Conservation (phyloP, 1,140 invertebrate species). For the Apis mellifera region Amel_HAv3.1 CM009940.2:9621501-9622000, state of each 20-base stretch:
- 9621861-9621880: constrained; percentile 63
- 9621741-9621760: constrained; percentile 35
- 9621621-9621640: constrained; percentile 78
- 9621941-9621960: background rate
- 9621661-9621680: constrained; percentile 68
- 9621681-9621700: constrained; percentile 74
- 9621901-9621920: constrained; percentile 67
- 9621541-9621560: constrained; percentile 4
- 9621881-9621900: constrained; percentile 77
- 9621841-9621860: constrained; percentile 12
- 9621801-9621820: background rate
- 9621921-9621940: constrained; percentile 73
- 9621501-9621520: background rate
- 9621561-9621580: constrained; percentile 22
- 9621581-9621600: constrained; percentile 17
- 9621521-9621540: background rate
- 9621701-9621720: constrained; percentile 82
- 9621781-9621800: background rate
- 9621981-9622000: too few relatives aligned
- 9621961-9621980: background rate
- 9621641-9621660: constrained; percentile 72
- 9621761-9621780: constrained; percentile 44
- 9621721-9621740: constrained; percentile 81
- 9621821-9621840: background rate
- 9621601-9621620: constrained; percentile 54